phyloP scores from a whole-genome alignment of 2,113 vertebrate genomes.

The Perccottus glenii region DNA sequence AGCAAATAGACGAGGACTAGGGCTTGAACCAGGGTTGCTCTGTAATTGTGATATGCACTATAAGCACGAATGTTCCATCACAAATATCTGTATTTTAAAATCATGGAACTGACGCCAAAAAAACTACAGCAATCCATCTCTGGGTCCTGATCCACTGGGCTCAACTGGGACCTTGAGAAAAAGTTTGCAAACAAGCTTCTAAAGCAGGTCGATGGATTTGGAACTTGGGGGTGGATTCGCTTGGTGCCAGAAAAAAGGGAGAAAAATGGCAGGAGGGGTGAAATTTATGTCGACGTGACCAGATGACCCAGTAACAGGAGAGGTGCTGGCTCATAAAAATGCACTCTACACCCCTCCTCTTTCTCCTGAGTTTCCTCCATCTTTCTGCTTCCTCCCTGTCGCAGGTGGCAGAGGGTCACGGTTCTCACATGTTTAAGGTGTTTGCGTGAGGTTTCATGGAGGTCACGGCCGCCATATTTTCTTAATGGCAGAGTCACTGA shows the following conservation, averaged over 20 bases:
- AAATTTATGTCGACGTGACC: conserved; percentile 67
- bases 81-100: background rate
- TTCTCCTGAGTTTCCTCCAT: conserved; percentile 33
- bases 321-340: conserved; percentile 73
- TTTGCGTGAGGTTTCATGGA: conserved; percentile 45
- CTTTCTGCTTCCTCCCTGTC: conserved; percentile 28
- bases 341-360: conserved; percentile 48
- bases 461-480: conserved; percentile 74
- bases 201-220: conserved; percentile 31
- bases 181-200: conserved; percentile 63
- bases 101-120: background rate
- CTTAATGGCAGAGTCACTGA: conserved; percentile 72
- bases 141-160: too few species aligned
- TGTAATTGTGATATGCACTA: too few species aligned
- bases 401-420: conserved; percentile 30
- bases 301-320: conserved; percentile 75
- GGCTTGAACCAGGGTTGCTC: too few species aligned
- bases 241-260: conserved; percentile 30
- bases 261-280: conserved; percentile 21
- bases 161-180: background rate
- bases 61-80: background rate
- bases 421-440: conserved; percentile 62
- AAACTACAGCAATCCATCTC: background rate
- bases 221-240: conserved; percentile 22
- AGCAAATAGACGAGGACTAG: too few species aligned